A percentile compares a stretch with the other conserved stretches of the same genome.
phyloP scores from a whole-genome alignment of 92 coral and sea anemone species.

The Micromussa lordhowensis region DNA sequence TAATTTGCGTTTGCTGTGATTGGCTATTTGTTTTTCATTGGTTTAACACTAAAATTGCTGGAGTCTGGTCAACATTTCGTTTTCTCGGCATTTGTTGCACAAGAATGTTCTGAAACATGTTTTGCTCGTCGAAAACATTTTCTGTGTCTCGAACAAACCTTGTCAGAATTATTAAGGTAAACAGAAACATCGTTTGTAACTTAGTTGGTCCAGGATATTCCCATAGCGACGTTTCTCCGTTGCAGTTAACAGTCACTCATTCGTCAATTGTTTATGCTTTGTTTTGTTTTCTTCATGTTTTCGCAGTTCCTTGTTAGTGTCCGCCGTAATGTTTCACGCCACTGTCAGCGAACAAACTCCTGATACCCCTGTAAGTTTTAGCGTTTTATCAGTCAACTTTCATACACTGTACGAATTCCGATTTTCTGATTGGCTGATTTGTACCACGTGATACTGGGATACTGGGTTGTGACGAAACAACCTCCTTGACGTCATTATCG shows the following conservation, averaged over 20 bases:
- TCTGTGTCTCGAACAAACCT: neutral
- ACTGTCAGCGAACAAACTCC: conserved; percentile 97
- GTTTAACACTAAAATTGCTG: neutral
- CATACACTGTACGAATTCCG: too few species aligned
- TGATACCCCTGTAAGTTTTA: conserved; percentile 91
- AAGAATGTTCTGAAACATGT: neutral
- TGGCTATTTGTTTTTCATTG: neutral
- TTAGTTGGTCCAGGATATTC: neutral
- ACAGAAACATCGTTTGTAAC: neutral
- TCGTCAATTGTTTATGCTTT: too few species aligned
- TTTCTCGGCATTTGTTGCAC: neutral
- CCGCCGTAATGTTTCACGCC: conserved; percentile 99
- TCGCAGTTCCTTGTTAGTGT: conserved; percentile 87
- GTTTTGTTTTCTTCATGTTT: neutral
- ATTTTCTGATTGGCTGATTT: too few species aligned
- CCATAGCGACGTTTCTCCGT: neutral
- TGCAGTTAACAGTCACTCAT: too few species aligned
- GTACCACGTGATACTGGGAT: too few species aligned
- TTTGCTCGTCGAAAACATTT: neutral
- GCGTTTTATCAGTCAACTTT: too few species aligned
- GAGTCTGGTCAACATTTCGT: neutral
- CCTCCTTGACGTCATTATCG: too few species aligned
- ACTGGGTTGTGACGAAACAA: too few species aligned
- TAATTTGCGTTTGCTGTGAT: neutral
- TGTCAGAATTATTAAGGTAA: too few species aligned